Base-by-base conservation (phyloP, 2,888 invertebrate species). In the Lepas anatifera region DNA sequence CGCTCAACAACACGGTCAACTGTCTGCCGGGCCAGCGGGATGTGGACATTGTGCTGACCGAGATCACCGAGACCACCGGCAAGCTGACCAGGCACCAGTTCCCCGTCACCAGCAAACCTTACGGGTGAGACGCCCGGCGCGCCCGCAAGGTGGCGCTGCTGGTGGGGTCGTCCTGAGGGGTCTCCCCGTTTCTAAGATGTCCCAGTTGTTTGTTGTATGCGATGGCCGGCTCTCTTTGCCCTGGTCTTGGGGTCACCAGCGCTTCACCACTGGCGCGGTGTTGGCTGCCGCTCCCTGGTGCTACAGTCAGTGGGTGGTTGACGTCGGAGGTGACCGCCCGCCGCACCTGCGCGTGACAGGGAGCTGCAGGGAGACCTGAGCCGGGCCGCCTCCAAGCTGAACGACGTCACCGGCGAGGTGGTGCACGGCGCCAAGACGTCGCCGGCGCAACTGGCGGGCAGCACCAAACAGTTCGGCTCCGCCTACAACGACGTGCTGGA, bases 1-100 rank as follows among this genome's bases (percentile, higher is more conserved):
- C 89, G 3, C 79, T 89, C 69, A 86, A 86, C 75, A 85, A 84
- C 74, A 87, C 88, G 74, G 86, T 96, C 69, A 89, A 89, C 74
- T 92, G 92, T 73, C 85, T 97, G 63, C 96, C 97, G 0, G 95
- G 95, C 0, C 95, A 96, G 79, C 87, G 89, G 69, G 95, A 96
- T 78, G 89, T 98, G n/a, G 96, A 97, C 78, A 86, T 87, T 29
- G 92, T 93, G 0, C 86, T 95, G 75, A 86, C 87, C 73, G 88
- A 87, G 75, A 92, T 96, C 74, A 88, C 87, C 72, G 88, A 89
- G 70, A 79, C 81, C 39, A 81, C 81, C 67, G 86, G 89, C 75
- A 85, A 88, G 18, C 83, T 94, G 29, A 86, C 87, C 74, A 75
- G 78, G 68, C 77, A 78, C 72, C 75, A 89, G 77, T 91, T 90